phyloP scores from a whole-genome alignment of 2,888 invertebrate genomes.

The Aplocera efformata region DNA sequence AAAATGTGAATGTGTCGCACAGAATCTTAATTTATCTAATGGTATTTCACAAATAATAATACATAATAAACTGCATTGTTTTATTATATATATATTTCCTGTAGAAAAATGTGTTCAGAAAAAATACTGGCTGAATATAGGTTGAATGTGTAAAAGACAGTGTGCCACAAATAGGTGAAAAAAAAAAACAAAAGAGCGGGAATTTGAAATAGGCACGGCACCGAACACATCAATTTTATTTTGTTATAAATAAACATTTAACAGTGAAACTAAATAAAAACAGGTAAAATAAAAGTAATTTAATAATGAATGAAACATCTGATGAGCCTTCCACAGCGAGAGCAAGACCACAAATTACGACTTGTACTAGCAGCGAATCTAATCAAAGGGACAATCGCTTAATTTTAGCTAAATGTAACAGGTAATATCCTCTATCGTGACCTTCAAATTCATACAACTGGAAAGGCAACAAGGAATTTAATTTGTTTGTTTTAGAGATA shows the following conservation, averaged over 20 bases:
- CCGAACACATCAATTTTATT: too few species aligned
- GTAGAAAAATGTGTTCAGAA: too few species aligned
- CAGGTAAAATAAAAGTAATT: slow-evolving; percentile 29
- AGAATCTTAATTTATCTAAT: background rate
- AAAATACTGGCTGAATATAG: too few species aligned
- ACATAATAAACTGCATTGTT: too few species aligned
- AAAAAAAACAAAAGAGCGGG: too few species aligned
- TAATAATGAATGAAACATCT: slow-evolving; percentile 10
- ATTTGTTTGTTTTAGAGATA: slow-evolving; percentile 34
- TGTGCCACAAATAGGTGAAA: too few species aligned
- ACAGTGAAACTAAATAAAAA: background rate
- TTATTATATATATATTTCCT: too few species aligned
- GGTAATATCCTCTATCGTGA: slow-evolving; percentile 41
- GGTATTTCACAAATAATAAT: too few species aligned
- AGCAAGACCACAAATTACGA: slow-evolving; percentile 16
- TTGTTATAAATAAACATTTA: background rate
- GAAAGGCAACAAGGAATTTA: background rate
- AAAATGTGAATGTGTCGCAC: slow-evolving; percentile 3
- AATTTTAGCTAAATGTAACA: slow-evolving; percentile 54
- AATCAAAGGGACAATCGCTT: slow-evolving; percentile 41
- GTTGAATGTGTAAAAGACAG: too few species aligned
- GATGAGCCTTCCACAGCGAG: slow-evolving; percentile 28
- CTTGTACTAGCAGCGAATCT: slow-evolving; percentile 27
- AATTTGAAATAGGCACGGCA: too few species aligned
- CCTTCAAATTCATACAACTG: background rate